Conservation (phyloP, 2,888 invertebrate genomes). For the Pantelozetes paolii region DNA sequence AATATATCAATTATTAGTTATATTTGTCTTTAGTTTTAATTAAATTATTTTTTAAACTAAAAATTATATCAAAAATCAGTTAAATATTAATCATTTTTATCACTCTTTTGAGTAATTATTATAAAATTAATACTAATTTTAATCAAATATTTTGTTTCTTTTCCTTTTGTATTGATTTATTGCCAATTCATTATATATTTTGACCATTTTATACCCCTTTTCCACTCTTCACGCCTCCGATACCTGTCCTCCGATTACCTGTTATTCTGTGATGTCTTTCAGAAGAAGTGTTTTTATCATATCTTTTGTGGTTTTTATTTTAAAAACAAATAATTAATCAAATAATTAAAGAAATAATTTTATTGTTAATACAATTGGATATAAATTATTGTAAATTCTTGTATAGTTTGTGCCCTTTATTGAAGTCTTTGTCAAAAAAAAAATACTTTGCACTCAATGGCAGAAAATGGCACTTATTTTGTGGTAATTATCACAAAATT, state of each 20-base stretch:
- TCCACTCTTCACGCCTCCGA: not conserved
- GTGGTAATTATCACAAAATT: not conserved
- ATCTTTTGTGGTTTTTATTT: not conserved
- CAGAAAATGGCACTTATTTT: conserved; percentile 3
- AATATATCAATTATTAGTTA: too few relatives aligned
- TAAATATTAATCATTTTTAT: too few relatives aligned
- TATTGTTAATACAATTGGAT: conserved; percentile 7
- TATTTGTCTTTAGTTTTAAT: too few relatives aligned
- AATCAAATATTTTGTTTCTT: too few relatives aligned
- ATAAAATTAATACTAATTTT: too few relatives aligned
- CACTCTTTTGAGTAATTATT: too few relatives aligned
- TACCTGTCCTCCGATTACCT: too few relatives aligned
- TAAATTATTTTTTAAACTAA: too few relatives aligned
- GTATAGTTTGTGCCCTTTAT: too few relatives aligned
- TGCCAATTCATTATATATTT: not conserved
- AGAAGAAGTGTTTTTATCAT: not conserved
- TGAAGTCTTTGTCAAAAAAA: too few relatives aligned
- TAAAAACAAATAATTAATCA: not conserved
- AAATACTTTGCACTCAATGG: too few relatives aligned
- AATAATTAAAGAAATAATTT: not conserved
- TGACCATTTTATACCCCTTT: not conserved
- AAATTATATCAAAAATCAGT: too few relatives aligned
- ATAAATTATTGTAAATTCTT: not conserved
- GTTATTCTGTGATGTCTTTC: not conserved
- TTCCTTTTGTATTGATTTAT: not conserved